Evolutionary conservation across 2,113 vertebrate species (phyloP).

Genomic region (Atlantisia rogersi): DNA sequence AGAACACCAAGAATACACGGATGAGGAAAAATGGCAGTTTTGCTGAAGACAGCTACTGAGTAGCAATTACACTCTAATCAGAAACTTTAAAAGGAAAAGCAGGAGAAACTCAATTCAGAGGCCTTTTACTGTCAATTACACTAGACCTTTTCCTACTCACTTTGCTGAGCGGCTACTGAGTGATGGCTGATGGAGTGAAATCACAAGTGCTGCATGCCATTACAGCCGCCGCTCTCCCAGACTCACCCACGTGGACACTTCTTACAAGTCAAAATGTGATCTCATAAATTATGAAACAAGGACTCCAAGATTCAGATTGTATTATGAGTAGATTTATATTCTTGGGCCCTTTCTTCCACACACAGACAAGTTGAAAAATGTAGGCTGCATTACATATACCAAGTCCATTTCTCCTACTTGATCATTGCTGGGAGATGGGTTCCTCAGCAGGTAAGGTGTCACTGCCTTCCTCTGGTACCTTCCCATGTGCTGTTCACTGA

Average conservation of each 20-base stretch:
- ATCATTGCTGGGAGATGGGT: not conserved
- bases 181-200: constrained; percentile 16
- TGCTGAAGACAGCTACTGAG: not conserved
- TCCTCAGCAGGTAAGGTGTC: not conserved
- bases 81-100: constrained; percentile 38
- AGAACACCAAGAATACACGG: not conserved
- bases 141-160: constrained; percentile 36
- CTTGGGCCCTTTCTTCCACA: not conserved
- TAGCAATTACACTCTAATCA: constrained; percentile 41
- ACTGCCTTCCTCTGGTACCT: not conserved
- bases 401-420: not conserved
- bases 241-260: not conserved
- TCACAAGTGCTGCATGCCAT: not conserved
- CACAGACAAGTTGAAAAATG: not conserved
- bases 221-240: not conserved
- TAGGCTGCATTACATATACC: not conserved
- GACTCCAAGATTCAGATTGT: not conserved
- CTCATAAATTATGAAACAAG: constrained; percentile 16
- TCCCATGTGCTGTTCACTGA: not conserved
- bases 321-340: not conserved
- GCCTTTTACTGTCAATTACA: constrained; percentile 49
- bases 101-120: constrained; percentile 43
- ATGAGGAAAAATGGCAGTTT: not conserved
- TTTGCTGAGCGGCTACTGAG: constrained; percentile 14
- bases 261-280: not conserved